Conservation (phyloP, 2,797 vertebrate species). For the Champsocephalus esox region DNA sequence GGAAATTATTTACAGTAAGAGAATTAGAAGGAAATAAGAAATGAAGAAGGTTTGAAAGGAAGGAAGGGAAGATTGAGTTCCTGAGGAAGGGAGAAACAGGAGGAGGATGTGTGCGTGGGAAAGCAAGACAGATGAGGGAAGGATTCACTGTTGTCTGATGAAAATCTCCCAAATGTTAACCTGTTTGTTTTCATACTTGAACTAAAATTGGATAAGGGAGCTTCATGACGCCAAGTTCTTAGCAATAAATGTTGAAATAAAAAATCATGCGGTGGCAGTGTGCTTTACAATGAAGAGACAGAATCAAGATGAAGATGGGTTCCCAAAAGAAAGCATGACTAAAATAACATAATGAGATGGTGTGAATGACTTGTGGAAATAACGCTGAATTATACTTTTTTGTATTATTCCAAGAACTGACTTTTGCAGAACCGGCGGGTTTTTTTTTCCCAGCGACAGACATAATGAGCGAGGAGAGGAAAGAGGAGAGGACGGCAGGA, state of each 20-base stretch:
- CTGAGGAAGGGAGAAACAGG: conserved; percentile 28
- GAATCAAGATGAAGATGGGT: background rate
- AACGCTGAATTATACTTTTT: background rate
- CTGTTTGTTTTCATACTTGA: conserved; percentile 38
- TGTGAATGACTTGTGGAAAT: conserved; percentile 35
- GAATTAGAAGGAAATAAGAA: conserved; percentile 46
- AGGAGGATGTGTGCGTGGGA: conserved; percentile 15
- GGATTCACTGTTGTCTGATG: conserved; percentile 25
- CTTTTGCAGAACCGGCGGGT: conserved; percentile 48
- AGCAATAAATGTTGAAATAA: background rate
- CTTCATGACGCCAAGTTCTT: background rate
- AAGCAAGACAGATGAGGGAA: conserved; percentile 28
- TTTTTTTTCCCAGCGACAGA: conserved; percentile 31
- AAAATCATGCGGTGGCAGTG: conserved; percentile 4
- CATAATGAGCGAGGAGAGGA: conserved; percentile 45
- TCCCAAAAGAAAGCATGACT: conserved; percentile 13
- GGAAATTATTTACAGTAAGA: conserved; percentile 35
- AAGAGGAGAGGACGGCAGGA: conserved; percentile 47
- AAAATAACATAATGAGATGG: conserved; percentile 33
- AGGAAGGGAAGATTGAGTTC: conserved; percentile 38
- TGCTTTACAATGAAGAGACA: background rate
- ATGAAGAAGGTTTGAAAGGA: conserved; percentile 21
- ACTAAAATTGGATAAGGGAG: background rate
- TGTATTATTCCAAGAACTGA: conserved; percentile 36
- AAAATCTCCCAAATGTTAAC: conserved; percentile 49